Percentiles rank a stretch among this genome's conserved stretches.
These are phyloP conservation scores for Microcaecilia unicolor DNA, from an alignment of 2,797 vertebrate genomes.

Conservation along the genomic window DNA sequence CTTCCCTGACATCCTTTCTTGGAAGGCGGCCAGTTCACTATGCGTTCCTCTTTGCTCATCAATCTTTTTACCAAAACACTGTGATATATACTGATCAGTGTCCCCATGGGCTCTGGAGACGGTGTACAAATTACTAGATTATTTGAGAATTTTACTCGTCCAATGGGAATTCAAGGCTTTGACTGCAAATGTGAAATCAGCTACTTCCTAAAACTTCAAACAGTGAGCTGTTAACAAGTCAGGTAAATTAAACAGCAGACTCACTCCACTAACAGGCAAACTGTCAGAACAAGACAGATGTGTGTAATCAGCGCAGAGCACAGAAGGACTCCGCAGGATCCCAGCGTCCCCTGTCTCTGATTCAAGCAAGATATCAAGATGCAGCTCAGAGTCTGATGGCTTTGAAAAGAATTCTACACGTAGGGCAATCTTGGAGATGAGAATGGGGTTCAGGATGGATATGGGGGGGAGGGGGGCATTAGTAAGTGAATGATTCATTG, in stretches of 20 bases:
- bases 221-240: constrained; percentile 49
- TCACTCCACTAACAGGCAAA: constrained; percentile 41
- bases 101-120: constrained; percentile 14
- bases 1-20: constrained; percentile 2
- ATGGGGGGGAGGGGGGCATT: too few relatives aligned
- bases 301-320: constrained; percentile 35
- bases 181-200: constrained; percentile 39
- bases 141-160: constrained; percentile 37
- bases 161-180: constrained; percentile 29
- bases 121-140: constrained; percentile 40
- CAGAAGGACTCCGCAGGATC: constrained; percentile 3
- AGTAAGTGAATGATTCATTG: too few relatives aligned
- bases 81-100: constrained; percentile 11
- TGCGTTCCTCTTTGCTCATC: constrained; percentile 23
- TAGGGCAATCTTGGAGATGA: too few relatives aligned
- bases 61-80: constrained; percentile 28
- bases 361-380: constrained; percentile 5
- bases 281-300: constrained; percentile 55
- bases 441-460: too few relatives aligned
- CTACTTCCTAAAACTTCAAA: constrained; percentile 40
- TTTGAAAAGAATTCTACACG: too few relatives aligned
- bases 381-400: background rate
- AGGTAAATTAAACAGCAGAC: constrained; percentile 52
- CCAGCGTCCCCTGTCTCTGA: background rate
- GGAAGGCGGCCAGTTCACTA: constrained; percentile 17